Evolutionary conservation across 1,140 invertebrate species (phyloP).

Genomic region (Tribolium castaneum): DNA sequence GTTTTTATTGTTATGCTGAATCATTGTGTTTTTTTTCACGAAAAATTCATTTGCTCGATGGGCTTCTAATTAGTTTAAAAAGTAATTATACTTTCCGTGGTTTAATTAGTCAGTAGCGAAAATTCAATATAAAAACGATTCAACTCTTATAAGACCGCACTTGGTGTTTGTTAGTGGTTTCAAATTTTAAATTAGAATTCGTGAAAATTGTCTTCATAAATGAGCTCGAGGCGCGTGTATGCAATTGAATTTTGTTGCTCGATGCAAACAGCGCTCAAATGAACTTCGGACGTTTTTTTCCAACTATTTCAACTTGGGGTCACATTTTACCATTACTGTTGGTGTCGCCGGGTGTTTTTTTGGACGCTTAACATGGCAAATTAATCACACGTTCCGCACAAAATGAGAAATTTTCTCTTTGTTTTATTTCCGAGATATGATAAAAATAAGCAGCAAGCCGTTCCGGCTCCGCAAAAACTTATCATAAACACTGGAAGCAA

Average conservation of each 20-base stretch:
- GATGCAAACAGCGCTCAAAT: not conserved
- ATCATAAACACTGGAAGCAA: constrained; percentile 1
- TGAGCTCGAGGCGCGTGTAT: constrained; percentile 9
- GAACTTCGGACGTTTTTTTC: not conserved
- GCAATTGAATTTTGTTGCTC: constrained; percentile 2
- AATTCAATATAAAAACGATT: constrained; percentile 22
- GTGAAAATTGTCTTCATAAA: constrained; percentile 16
- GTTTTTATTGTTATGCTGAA: not conserved
- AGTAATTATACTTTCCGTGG: constrained; percentile 24
- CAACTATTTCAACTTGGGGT: not conserved
- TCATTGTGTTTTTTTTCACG: not conserved
- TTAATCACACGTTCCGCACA: too few relatives aligned
- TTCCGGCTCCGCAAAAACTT: not conserved
- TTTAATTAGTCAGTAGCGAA: constrained; percentile 24
- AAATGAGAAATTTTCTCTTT: not conserved
- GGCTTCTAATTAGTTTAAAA: constrained; percentile 11
- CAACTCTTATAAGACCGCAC: constrained; percentile 20
- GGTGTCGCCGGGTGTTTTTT: not conserved
- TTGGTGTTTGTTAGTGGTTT: constrained; percentile 27
- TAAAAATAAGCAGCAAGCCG: not conserved
- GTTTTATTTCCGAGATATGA: not conserved
- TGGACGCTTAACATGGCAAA: not conserved
- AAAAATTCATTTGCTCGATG: constrained; percentile 10
- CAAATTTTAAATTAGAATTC: constrained; percentile 31
- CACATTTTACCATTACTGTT: too few relatives aligned